These are phyloP conservation scores for Venusia cambrica DNA, from an alignment of 2,888 invertebrate species.

Conservation along the genomic window DNA sequence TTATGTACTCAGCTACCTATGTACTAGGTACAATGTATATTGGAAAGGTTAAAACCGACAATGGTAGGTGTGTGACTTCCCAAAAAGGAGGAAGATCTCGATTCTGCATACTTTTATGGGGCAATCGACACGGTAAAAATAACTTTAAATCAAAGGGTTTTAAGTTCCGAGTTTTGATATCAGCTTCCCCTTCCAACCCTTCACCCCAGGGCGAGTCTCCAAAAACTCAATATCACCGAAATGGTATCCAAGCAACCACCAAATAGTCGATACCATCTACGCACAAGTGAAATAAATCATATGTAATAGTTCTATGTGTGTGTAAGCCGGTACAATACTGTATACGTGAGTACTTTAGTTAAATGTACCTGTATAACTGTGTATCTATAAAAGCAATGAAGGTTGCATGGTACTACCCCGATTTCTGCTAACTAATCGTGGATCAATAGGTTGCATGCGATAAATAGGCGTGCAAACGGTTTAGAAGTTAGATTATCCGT, in stretches of 20 bases:
- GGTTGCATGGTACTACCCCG: conserved; percentile 3
- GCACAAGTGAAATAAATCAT: conserved; percentile 48
- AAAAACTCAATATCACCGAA: conserved; percentile 39
- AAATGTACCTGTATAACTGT: too few species aligned
- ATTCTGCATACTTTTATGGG: too few species aligned
- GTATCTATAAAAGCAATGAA: conserved; percentile 23
- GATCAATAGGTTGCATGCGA: conserved; percentile 17
- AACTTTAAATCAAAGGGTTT: too few species aligned
- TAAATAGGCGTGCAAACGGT: conserved; percentile 3
- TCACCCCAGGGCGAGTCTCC: background rate
- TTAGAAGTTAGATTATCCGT: conserved; percentile 1
- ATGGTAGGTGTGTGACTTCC: too few species aligned
- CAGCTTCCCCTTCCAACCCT: too few species aligned
- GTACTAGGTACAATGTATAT: too few species aligned
- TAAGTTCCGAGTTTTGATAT: too few species aligned
- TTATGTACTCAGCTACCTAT: too few species aligned
- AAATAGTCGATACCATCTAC: conserved; percentile 40
- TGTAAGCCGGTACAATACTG: conserved; percentile 38
- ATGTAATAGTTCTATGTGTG: conserved; percentile 42
- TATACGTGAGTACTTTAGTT: conserved; percentile 38
- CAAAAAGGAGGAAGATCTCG: too few species aligned
- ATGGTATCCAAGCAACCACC: conserved; percentile 47
- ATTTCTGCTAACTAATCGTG: conserved; percentile 8
- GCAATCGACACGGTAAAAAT: too few species aligned
- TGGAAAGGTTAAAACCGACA: too few species aligned